Percentiles rank a stretch among this genome's conserved stretches.
Conservation (phyloP, 2,797 vertebrate species). For the Distichodus sexfasciatus region DNA sequence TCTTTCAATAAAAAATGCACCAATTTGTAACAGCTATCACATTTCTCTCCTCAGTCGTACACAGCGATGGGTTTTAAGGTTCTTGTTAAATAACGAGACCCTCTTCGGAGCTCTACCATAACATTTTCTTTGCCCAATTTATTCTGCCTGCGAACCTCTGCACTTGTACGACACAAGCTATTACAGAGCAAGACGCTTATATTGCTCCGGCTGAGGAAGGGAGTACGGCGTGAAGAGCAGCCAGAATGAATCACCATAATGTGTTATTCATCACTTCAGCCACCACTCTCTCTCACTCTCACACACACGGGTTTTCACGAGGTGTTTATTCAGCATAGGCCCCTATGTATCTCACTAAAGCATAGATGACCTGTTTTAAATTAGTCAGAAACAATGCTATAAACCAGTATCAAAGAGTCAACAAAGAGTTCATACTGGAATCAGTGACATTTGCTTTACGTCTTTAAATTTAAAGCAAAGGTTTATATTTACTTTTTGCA, state of each 20-base stretch:
- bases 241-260: constrained; percentile 49
- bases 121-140: constrained; percentile 42
- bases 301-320: constrained; percentile 8
- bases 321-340: too few species aligned
- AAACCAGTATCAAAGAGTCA: neutral
- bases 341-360: neutral
- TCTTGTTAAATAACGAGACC: constrained; percentile 38
- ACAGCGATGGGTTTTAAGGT: neutral
- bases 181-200: constrained; percentile 28
- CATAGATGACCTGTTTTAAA: neutral
- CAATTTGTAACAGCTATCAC: constrained; percentile 1
- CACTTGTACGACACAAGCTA: constrained; percentile 30
- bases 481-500: too few species aligned
- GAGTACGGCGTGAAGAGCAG: constrained; percentile 31
- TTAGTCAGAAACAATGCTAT: neutral
- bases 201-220: constrained; percentile 22
- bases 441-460: neutral
- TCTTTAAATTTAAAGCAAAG: neutral
- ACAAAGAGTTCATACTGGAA: neutral
- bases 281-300: neutral
- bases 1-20: neutral
- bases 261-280: constrained; percentile 49
- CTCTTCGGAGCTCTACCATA: constrained; percentile 22
- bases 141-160: constrained; percentile 31
- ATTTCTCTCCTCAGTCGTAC: neutral